Conservation (phyloP, 2,113 vertebrate species). For the Petroica traversi region DNA sequence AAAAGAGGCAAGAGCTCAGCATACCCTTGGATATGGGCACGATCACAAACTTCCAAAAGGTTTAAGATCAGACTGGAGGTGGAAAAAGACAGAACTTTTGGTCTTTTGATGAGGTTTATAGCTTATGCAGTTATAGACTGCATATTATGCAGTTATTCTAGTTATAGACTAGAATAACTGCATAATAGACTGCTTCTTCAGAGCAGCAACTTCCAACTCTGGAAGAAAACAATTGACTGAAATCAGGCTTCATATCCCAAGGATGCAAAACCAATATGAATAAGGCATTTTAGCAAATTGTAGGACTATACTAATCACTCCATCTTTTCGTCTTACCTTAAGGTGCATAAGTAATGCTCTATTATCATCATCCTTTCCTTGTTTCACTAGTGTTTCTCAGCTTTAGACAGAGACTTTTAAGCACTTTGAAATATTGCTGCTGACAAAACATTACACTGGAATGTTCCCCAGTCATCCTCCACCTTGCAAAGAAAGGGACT, state of each 20-base stretch:
- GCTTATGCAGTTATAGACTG: neutral
- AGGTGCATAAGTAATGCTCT: neutral
- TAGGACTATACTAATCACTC: neutral
- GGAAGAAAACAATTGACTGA: neutral
- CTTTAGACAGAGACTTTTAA: neutral
- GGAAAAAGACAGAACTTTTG: neutral
- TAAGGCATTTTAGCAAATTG: neutral
- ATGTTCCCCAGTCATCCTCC: neutral
- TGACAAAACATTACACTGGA: neutral
- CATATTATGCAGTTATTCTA: no score
- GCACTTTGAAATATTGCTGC: neutral
- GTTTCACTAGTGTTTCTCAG: neutral
- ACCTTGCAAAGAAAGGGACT: neutral
- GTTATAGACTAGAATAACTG: neutral
- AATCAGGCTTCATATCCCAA: neutral
- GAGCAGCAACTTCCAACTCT: neutral
- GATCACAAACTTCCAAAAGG: neutral
- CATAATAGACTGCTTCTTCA: neutral
- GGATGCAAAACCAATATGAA: neutral
- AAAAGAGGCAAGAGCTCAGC: neutral
- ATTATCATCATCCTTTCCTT: neutral
- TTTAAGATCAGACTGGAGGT: neutral
- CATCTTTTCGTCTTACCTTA: neutral
- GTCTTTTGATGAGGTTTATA: neutral
- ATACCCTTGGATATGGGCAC: rapidly evolving